Conservation (phyloP, 2,797 vertebrate genomes). For the Enteromius viviparus region DNA sequence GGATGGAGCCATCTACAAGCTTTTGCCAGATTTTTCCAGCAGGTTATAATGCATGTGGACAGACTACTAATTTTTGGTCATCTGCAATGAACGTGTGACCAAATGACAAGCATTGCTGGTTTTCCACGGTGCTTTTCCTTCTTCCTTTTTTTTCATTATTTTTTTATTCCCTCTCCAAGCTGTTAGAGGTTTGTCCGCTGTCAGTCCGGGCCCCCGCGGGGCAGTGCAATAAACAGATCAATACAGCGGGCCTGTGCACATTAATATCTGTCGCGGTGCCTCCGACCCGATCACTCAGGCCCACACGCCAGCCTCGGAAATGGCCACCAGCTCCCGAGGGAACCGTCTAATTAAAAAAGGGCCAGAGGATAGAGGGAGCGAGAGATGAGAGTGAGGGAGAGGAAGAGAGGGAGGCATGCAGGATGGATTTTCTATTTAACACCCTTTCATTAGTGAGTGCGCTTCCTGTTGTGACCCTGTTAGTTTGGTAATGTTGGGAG, state of each 20-base stretch:
- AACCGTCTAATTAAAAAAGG: constrained; percentile 83
- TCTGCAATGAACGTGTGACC: constrained; percentile 39
- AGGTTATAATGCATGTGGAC: constrained; percentile 59
- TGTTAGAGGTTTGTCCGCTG: constrained; percentile 74
- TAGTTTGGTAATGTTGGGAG: constrained; percentile 79
- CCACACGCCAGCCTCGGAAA: constrained; percentile 78
- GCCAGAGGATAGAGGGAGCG: constrained; percentile 54
- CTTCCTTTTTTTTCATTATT: constrained; percentile 44
- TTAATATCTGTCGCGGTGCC: constrained; percentile 83
- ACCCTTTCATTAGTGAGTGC: constrained; percentile 81
- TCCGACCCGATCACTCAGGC: constrained; percentile 73
- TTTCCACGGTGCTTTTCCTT: constrained; percentile 3
- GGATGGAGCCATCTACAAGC: background rate
- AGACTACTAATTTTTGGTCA: constrained; percentile 44
- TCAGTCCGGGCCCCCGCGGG: constrained; percentile 77
- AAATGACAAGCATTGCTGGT: constrained; percentile 18
- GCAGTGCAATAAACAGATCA: constrained; percentile 85
- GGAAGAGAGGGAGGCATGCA: constrained; percentile 61
- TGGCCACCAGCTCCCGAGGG: constrained; percentile 80
- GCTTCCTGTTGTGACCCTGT: constrained; percentile 82
- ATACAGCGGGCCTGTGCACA: constrained; percentile 82
- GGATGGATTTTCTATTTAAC: constrained; percentile 79
- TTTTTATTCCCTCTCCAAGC: constrained; percentile 65
- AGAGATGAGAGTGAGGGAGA: constrained; percentile 51
- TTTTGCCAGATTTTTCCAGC: constrained; percentile 19